A percentile compares a stretch with the other conserved stretches of the same genome.
phyloP scores from a whole-genome alignment of 92 coral and sea anemone genomes.

The Scolanthus callimorphus region DNA sequence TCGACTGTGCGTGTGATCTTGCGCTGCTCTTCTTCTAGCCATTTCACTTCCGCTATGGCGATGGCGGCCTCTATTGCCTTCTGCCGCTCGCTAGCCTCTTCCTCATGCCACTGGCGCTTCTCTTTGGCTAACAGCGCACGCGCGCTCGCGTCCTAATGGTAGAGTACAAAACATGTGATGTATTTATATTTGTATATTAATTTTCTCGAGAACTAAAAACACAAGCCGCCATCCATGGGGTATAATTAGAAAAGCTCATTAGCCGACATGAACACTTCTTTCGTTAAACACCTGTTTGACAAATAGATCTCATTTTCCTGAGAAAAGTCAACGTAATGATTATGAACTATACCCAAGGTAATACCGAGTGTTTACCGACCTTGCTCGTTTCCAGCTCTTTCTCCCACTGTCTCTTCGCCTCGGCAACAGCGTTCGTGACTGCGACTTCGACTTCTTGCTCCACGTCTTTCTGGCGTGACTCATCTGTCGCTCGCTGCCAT shows the following conservation, averaged over 20 bases:
- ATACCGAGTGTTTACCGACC: background rate
- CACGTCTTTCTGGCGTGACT: conserved; percentile 61
- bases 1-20: conserved; percentile 81
- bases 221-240: too few species aligned
- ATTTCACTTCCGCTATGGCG: conserved; percentile 87
- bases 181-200: too few species aligned
- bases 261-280: too few species aligned
- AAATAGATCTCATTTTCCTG: too few species aligned
- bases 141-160: conserved; percentile 17
- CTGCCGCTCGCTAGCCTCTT: conserved; percentile 41
- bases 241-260: background rate
- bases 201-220: too few species aligned
- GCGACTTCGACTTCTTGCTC: conserved; percentile 84
- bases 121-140: conserved; percentile 43
- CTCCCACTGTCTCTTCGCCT: conserved; percentile 85
- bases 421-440: conserved; percentile 84
- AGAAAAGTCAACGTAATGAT: too few species aligned
- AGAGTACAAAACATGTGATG: too few species aligned
- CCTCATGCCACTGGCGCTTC: conserved; percentile 61
- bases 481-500: conserved; percentile 84
- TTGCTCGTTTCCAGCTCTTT: conserved; percentile 25
- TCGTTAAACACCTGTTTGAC: too few species aligned
- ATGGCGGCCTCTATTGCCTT: conserved; percentile 84
- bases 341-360: too few species aligned
- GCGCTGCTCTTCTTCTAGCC: conserved; percentile 75